A percentile compares a stretch with the other conserved stretches of the same genome.
Evolutionary conservation across 2,888 invertebrate species (phyloP).

Genomic region (Balanococcus diminutus): DNA sequence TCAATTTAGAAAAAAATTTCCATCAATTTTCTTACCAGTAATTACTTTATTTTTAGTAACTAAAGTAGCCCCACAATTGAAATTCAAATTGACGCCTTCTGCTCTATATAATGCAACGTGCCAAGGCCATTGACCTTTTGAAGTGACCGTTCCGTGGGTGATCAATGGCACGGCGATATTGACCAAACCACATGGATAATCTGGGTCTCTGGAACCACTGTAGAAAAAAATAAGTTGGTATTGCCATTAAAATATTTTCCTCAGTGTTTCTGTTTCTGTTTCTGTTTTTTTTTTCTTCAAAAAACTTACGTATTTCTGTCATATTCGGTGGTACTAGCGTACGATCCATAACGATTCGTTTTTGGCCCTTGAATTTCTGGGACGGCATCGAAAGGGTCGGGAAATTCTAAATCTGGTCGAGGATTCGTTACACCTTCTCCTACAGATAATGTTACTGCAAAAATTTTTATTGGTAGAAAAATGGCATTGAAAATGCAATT

Average conservation of each 20-base stretch:
- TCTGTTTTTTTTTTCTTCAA: neutral
- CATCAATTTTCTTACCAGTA: conserved; percentile 61
- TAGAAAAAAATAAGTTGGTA: no score
- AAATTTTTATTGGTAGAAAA: neutral
- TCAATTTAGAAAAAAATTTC: neutral
- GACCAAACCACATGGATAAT: conserved; percentile 55
- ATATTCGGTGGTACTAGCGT: neutral
- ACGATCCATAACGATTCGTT: neutral
- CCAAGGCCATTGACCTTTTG: conserved; percentile 73
- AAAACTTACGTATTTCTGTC: neutral
- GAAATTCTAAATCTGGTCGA: conserved; percentile 57
- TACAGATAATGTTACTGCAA: conserved; percentile 39
- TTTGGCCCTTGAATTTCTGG: neutral
- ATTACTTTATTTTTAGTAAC: conserved; percentile 66
- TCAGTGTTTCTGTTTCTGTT: no score
- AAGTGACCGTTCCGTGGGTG: conserved; percentile 67
- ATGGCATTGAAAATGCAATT: neutral
- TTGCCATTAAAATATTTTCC: neutral
- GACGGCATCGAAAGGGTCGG: neutral
- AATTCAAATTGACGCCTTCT: conserved; percentile 63
- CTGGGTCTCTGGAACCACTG: conserved; percentile 1
- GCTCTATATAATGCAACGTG: conserved; percentile 71
- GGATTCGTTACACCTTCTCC: conserved; percentile 36
- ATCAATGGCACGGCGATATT: conserved; percentile 65
- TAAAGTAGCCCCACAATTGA: conserved; percentile 71